Evolutionary conservation across 2,797 vertebrate species (phyloP).

Genomic region (Gallinago stenura): DNA sequence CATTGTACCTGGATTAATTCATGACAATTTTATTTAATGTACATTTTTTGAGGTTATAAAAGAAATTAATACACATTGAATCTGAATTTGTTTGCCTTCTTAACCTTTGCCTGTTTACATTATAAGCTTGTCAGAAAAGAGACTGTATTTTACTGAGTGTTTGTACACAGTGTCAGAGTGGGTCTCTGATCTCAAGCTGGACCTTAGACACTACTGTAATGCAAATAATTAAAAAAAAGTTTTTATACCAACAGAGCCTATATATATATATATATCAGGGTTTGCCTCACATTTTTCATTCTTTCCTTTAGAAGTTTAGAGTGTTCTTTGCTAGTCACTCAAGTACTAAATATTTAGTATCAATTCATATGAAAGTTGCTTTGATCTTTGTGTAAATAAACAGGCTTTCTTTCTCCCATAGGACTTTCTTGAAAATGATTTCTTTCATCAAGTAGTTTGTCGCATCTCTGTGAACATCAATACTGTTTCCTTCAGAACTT

Average conservation of each 20-base stretch:
- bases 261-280: not conserved
- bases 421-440: slow-evolving; percentile 73
- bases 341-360: slow-evolving; percentile 60
- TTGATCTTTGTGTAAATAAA: slow-evolving; percentile 81
- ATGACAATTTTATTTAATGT: not conserved
- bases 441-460: slow-evolving; percentile 82
- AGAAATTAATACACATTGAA: not conserved
- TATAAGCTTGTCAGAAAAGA: not conserved
- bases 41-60: not conserved
- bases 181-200: not conserved
- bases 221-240: not conserved
- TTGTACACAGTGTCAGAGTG: not conserved
- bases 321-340: slow-evolving; percentile 65
- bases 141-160: not conserved
- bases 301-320: slow-evolving; percentile 47
- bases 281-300: not conserved
- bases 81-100: not conserved
- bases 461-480: slow-evolving; percentile 75
- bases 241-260: not conserved
- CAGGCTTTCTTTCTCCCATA: slow-evolving; percentile 69
- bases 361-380: slow-evolving; percentile 71
- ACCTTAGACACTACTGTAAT: not conserved
- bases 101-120: not conserved
- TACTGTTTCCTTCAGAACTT: slow-evolving; percentile 76
- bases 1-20: not conserved